phyloP scores from a whole-genome alignment of 2,888 invertebrate genomes.

The Tipula unca region DNA sequence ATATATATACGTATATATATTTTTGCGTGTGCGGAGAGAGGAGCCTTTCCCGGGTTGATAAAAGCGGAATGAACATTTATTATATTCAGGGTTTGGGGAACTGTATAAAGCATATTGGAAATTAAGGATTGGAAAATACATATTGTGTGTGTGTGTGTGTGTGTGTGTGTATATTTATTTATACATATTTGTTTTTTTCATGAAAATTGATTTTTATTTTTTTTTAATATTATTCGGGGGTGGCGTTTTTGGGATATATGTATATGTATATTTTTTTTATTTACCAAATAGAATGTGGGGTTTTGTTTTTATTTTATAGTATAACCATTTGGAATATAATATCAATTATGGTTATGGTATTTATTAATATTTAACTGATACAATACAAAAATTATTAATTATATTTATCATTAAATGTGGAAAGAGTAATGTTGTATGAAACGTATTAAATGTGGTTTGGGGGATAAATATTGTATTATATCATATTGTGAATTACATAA shows the following conservation, averaged over 20 bases:
- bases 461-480: neutral
- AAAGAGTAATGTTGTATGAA: neutral
- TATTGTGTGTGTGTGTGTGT: neutral
- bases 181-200: neutral
- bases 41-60: neutral
- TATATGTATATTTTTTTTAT: neutral
- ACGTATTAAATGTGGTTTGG: neutral
- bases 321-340: neutral
- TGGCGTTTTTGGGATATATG: neutral
- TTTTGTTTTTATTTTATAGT: neutral
- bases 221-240: neutral
- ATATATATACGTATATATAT: neutral
- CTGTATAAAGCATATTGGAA: neutral
- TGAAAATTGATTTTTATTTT: conserved; percentile 3
- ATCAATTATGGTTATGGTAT: neutral
- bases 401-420: neutral
- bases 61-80: neutral
- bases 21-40: neutral
- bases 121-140: neutral
- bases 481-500: neutral
- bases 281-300: neutral
- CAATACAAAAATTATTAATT: neutral
- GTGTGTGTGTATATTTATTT: neutral
- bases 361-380: neutral
- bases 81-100: neutral